Conservation (phyloP, 2,113 vertebrate genomes). For the Murina feae region DNA sequence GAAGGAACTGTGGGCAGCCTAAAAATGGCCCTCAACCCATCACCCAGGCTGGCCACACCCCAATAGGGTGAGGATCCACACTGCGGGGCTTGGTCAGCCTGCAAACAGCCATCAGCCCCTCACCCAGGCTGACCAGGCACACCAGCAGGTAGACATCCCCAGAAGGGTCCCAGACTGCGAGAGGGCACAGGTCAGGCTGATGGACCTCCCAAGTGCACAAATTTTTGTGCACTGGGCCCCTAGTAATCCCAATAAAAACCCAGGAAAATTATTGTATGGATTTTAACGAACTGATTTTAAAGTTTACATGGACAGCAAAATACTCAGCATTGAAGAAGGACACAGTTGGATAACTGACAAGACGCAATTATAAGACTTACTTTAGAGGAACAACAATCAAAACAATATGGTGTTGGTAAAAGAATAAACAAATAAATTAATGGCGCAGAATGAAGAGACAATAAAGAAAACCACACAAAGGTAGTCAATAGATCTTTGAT, state of each 20-base stretch:
- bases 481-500: not conserved
- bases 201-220: no score
- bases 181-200: no score
- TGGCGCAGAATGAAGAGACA: not conserved
- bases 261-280: not conserved
- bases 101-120: no score
- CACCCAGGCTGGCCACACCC: no score
- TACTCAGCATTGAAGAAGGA: not conserved
- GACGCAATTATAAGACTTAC: not conserved
- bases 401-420: not conserved
- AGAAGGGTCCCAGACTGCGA: no score
- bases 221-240: no score
- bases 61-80: no score
- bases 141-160: no score
- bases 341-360: not conserved
- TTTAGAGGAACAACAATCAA: not conserved
- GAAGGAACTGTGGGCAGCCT: no score
- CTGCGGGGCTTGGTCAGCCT: no score
- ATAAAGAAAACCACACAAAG: not conserved
- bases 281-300: not conserved
- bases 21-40: no score
- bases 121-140: no score
- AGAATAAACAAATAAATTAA: not conserved
- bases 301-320: not conserved
- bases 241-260: not conserved